These are phyloP conservation scores for Penaeus monodon DNA, from an alignment of 2,888 invertebrate species.

Conservation along the genomic window DNA sequence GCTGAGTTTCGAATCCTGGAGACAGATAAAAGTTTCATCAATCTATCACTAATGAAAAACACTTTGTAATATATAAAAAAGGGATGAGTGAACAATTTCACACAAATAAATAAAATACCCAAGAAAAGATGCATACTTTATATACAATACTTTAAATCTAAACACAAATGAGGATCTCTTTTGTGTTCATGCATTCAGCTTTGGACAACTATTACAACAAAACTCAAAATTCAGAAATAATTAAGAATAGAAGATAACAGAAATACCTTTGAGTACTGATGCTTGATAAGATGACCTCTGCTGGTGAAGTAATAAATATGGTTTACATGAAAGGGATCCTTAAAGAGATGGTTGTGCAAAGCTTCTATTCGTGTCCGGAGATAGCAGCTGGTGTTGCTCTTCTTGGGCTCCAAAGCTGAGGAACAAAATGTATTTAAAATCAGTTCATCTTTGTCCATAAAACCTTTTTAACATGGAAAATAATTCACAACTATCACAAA, in stretches of 20 bases:
- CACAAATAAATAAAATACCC: no score
- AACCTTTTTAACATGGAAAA: no score
- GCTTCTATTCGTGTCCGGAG: constrained; percentile 54
- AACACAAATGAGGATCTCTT: neutral
- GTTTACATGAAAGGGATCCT: constrained; percentile 46
- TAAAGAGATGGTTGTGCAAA: constrained; percentile 61
- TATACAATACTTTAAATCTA: no score
- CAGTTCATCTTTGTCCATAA: no score
- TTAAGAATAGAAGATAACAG: neutral
- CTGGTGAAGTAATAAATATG: constrained; percentile 57
- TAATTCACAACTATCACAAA: no score
- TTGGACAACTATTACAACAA: no score
- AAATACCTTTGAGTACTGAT: constrained; percentile 49
- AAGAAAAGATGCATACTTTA: no score
- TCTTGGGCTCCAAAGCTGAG: constrained; percentile 21
- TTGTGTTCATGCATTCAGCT: no score
- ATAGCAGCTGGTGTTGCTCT: constrained; percentile 36
- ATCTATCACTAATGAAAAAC: neutral
- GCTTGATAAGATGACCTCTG: constrained; percentile 54
- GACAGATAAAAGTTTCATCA: neutral
- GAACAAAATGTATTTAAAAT: no score
- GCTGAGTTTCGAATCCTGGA: constrained; percentile 45
- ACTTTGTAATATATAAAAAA: neutral
- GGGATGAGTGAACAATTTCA: no score
- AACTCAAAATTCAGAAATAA: neutral